Base-by-base conservation (phyloP, 2,797 vertebrate genomes). In the Poeciliopsis turneri region DNA sequence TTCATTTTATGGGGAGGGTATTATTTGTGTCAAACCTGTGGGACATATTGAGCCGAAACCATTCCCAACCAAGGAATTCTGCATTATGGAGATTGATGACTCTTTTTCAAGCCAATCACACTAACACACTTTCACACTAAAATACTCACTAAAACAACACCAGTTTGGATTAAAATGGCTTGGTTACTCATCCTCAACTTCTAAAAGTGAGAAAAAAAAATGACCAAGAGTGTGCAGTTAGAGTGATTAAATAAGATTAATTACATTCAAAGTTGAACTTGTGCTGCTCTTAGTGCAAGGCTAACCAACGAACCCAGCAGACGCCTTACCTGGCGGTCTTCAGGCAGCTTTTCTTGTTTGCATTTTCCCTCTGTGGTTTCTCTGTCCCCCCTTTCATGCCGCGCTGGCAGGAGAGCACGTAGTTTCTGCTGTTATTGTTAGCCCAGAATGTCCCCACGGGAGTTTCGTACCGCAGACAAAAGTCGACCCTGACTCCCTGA, bases 401-500 rank as follows among this genome's bases (percentile, higher is more conserved):
- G 90, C 95, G 96, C 79, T 96, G 95, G 90, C 97, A 99, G 91
- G 96, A 88, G 69, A 99, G 49, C 49, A 94, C 90, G 68, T 98
- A 99, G 93, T 99, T 99, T 81, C 86, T 91, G 84, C 94, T 93
- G 25, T 95, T 79, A n/a, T 99, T 99, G 93, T 98, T 99, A 88
- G 96, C 95, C 98, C 98, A 99, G 94, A 99, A 99, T 39, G 92
- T 97, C 57, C 97, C 98, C 36, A 92, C 46, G 0, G 96, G 91
- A 45, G 98, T 99, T 92, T 99, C 97, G 0, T 97, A 99, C 41
- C 98, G 95, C 93, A 99, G 95, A 80, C 97, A 99, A 92, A 99
- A 99, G 83, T 99, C 97, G 75, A 99, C 95, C 83, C 95, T 96
- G 82, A 91, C 87, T 68, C 96, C 97, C 53, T 96, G 93, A 72